phyloP scores from a whole-genome alignment of 1,140 invertebrate genomes.

The Psilanteris sp. region DNA sequence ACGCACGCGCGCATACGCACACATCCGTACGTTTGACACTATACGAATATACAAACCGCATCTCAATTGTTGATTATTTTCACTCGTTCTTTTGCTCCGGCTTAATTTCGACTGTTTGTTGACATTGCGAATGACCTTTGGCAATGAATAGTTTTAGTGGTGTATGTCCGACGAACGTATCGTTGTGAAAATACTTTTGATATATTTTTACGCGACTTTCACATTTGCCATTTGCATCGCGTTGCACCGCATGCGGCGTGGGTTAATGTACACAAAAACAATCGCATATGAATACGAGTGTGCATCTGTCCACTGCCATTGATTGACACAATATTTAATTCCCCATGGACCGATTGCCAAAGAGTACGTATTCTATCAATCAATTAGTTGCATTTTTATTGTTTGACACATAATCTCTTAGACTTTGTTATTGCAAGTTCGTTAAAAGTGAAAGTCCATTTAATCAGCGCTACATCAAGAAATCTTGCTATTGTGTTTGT shows the following conservation, averaged over 20 bases:
- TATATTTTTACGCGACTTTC: constrained; percentile 15
- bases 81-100: background rate
- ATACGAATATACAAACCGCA: too few species aligned
- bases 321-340: constrained; percentile 1
- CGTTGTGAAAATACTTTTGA: background rate
- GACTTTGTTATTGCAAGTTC: constrained; percentile 6
- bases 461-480: constrained; percentile 1
- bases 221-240: constrained; percentile 28
- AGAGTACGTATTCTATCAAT: background rate
- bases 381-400: background rate
- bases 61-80: constrained; percentile 34
- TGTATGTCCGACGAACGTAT: background rate
- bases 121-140: constrained; percentile 22
- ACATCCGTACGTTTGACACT: constrained; percentile 1
- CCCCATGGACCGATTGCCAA: constrained; percentile 10
- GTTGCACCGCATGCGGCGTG: constrained; percentile 27
- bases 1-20: constrained; percentile 2
- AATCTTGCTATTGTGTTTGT: background rate
- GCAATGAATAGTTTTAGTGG: background rate
- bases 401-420: background rate
- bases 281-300: background rate
- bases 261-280: constrained; percentile 52
- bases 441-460: constrained; percentile 30
- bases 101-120: constrained; percentile 16
- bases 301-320: background rate